A percentile compares a stretch with the other conserved stretches of the same genome.
Conservation (phyloP, 2,797 vertebrate species). For the Microcaecilia unicolor region DNA sequence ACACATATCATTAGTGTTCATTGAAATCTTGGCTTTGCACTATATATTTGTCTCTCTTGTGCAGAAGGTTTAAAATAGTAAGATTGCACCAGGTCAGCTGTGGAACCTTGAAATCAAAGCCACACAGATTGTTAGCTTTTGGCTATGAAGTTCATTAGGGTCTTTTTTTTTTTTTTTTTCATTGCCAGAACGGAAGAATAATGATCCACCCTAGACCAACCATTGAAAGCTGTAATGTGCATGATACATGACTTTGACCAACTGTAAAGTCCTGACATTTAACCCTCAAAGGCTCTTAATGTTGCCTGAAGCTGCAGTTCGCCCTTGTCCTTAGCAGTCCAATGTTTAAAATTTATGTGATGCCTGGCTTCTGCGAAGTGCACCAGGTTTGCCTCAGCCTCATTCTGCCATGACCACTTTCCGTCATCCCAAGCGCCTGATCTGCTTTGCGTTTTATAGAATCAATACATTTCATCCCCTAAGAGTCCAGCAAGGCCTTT, state of each 20-base stretch:
- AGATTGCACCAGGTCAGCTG: neutral
- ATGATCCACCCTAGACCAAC: neutral
- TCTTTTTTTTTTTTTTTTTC: neutral
- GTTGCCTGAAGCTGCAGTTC: slow-evolving; percentile 3
- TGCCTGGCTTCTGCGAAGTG: slow-evolving; percentile 26
- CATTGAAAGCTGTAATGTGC: neutral
- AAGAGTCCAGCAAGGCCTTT: slow-evolving; percentile 62
- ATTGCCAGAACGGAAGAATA: neutral
- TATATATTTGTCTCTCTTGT: neutral
- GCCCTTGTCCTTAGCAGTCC: slow-evolving; percentile 18
- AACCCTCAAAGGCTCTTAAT: slow-evolving; percentile 7
- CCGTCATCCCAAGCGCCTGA: slow-evolving; percentile 59
- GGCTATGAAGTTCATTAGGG: neutral
- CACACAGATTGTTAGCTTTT: neutral
- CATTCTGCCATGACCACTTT: slow-evolving; percentile 60
- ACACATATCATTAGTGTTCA: neutral
- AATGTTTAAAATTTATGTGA: slow-evolving; percentile 22
- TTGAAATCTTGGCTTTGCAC: no score
- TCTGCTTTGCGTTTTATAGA: slow-evolving; percentile 59
- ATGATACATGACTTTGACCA: slow-evolving; percentile 9
- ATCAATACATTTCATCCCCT: slow-evolving; percentile 65
- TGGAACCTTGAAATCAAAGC: neutral
- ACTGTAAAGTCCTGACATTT: slow-evolving; percentile 11
- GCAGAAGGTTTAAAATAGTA: slow-evolving; percentile 1
- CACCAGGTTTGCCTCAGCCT: slow-evolving; percentile 48